phyloP scores from a whole-genome alignment of 1,140 invertebrate species.

The Steinernema feltiae region DNA sequence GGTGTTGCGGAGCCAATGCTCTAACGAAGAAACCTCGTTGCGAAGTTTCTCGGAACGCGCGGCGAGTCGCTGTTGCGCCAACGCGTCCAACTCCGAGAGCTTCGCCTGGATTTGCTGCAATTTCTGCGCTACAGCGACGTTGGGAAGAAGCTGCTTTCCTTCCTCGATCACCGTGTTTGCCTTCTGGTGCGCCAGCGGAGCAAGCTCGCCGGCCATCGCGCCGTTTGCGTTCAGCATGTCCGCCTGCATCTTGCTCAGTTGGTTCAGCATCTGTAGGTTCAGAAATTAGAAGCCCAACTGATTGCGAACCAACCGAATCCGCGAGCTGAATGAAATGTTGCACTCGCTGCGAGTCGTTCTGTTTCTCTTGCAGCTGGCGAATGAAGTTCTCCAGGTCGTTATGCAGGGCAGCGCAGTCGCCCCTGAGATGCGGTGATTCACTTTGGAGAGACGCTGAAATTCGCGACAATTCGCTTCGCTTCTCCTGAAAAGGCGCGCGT shows the following conservation, averaged over 20 bases:
- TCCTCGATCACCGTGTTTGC: slow-evolving; percentile 45
- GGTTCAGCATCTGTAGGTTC: slow-evolving; percentile 42
- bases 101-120: slow-evolving; percentile 31
- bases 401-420: slow-evolving; percentile 5
- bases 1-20: slow-evolving; percentile 40
- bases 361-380: slow-evolving; percentile 27
- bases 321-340: slow-evolving; percentile 42
- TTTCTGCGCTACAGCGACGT: slow-evolving; percentile 38
- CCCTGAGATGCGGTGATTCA: neutral
- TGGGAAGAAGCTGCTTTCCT: slow-evolving; percentile 41
- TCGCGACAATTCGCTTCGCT: neutral
- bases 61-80: slow-evolving; percentile 37
- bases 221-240: slow-evolving; percentile 44
- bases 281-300: neutral
- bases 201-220: slow-evolving; percentile 53
- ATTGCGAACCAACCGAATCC: slow-evolving; percentile 26
- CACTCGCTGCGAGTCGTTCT: slow-evolving; percentile 29
- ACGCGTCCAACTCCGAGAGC: slow-evolving; percentile 44
- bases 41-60: slow-evolving; percentile 14
- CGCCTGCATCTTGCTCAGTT: slow-evolving; percentile 47
- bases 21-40: slow-evolving; percentile 29
- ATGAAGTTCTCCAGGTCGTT: slow-evolving; percentile 36
- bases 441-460: neutral
- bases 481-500: neutral
- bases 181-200: slow-evolving; percentile 47